A percentile compares a stretch with the other conserved stretches of the same genome.
Evolutionary conservation across 2,797 vertebrate species (phyloP).

Genomic region (Tachyglossus aculeatus): DNA sequence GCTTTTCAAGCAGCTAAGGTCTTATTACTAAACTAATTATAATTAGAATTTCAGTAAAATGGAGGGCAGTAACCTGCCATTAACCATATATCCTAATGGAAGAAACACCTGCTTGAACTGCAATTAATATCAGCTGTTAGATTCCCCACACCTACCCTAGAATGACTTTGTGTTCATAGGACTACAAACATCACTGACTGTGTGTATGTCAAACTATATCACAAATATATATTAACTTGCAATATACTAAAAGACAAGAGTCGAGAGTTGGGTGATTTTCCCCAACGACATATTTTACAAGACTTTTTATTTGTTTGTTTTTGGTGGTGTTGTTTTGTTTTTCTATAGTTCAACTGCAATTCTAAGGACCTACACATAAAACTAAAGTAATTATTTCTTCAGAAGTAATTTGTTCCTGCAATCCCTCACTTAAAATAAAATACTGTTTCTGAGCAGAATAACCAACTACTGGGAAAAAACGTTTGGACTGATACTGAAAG

Average conservation of each 20-base stretch:
- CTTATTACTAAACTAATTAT: conserved; percentile 33
- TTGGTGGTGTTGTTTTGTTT: background rate
- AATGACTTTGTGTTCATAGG: background rate
- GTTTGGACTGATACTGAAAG: background rate
- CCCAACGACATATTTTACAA: too few species aligned
- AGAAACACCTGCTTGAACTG: background rate
- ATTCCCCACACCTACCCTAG: background rate
- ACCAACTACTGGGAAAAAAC: background rate
- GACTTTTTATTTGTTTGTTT: background rate
- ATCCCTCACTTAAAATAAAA: background rate
- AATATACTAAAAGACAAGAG: background rate
- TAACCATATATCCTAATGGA: conserved; percentile 25
- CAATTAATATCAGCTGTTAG: background rate
- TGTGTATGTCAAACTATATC: background rate
- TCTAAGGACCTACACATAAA: background rate
- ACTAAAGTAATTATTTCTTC: background rate
- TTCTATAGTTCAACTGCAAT: background rate
- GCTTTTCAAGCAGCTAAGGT: background rate
- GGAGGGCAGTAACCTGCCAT: background rate
- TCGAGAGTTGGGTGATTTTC: background rate
- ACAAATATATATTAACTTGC: background rate
- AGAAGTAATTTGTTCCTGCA: background rate
- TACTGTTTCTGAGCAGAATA: background rate
- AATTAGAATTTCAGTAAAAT: conserved; percentile 22
- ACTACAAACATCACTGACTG: background rate